A percentile compares a stretch with the other conserved stretches of the same genome.
Conservation (phyloP, 2,797 vertebrate genomes). For the Tokudaia muenninki region DNA sequence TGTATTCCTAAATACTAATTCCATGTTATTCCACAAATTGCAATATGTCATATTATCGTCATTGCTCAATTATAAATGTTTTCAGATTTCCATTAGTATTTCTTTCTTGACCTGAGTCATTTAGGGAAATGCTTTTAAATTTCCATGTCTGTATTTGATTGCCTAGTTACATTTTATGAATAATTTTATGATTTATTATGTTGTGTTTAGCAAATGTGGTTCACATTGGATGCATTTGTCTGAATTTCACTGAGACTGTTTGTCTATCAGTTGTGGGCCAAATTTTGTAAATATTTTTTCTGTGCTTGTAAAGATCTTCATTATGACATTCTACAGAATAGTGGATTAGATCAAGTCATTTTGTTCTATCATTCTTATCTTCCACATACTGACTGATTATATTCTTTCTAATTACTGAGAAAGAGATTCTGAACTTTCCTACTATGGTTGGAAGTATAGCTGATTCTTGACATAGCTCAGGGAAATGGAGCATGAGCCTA, state of each 20-base stretch:
- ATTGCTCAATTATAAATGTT: conserved; percentile 35
- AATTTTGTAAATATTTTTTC: conserved; percentile 11
- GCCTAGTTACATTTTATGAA: neutral
- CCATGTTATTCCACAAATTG: neutral
- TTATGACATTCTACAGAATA: neutral
- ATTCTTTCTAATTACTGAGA: neutral
- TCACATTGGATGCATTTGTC: neutral
- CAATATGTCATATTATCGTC: conserved; percentile 57
- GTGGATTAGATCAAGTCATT: neutral
- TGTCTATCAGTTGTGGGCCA: neutral
- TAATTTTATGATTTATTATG: neutral
- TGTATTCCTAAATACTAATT: conserved; percentile 29
- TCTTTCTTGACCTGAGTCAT: conserved; percentile 52
- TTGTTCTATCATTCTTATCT: neutral
- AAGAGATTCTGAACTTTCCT: neutral
- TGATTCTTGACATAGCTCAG: neutral
- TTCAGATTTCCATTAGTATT: conserved; percentile 44
- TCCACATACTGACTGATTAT: neutral
- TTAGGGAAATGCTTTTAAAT: conserved; percentile 55
- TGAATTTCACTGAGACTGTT: neutral
- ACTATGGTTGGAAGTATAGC: neutral
- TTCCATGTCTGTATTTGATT: neutral
- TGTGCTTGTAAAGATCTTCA: neutral
- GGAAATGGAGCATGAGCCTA: neutral
- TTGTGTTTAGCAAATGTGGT: neutral